Evolutionary conservation across 1,140 invertebrate genomes (phyloP).

Genomic region (Drosophila kepulauana): DNA sequence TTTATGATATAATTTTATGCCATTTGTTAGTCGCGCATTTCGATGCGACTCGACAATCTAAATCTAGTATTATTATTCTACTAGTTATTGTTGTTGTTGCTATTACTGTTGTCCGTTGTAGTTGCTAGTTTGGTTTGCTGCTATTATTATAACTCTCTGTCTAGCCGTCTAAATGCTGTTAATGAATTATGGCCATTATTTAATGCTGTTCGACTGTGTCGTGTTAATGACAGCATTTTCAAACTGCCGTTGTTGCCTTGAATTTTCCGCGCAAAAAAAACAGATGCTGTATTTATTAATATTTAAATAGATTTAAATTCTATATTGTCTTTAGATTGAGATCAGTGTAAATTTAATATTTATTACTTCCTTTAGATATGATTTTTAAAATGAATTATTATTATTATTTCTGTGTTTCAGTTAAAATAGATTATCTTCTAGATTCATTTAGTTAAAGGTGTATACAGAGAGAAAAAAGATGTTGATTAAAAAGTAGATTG

Average conservation of each 20-base stretch:
- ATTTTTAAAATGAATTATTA: not conserved
- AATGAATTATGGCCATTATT: constrained; percentile 64
- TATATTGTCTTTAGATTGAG: too few relatives aligned
- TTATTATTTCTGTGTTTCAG: not conserved
- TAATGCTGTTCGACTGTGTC: constrained; percentile 39
- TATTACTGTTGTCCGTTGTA: not conserved
- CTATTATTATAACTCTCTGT: constrained; percentile 12
- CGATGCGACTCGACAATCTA: constrained; percentile 51
- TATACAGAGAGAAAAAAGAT: too few relatives aligned
- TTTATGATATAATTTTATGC: constrained; percentile 65
- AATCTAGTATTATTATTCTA: constrained; percentile 44
- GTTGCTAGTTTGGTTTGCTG: constrained; percentile 8
- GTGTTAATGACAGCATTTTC: constrained; percentile 39
- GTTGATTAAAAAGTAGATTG: too few relatives aligned
- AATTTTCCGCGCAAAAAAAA: not conserved
- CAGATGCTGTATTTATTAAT: too few relatives aligned
- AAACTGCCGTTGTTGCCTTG: not conserved
- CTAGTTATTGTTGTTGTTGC: not conserved
- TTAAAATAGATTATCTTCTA: not conserved
- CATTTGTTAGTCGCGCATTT: constrained; percentile 35
- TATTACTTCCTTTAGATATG: not conserved
- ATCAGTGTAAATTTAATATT: not conserved
- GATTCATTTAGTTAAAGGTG: too few relatives aligned
- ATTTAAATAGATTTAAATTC: too few relatives aligned
- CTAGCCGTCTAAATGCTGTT: constrained; percentile 48